Conservation (phyloP, 2,113 vertebrate species). For the Tiliqua scincoides region DNA sequence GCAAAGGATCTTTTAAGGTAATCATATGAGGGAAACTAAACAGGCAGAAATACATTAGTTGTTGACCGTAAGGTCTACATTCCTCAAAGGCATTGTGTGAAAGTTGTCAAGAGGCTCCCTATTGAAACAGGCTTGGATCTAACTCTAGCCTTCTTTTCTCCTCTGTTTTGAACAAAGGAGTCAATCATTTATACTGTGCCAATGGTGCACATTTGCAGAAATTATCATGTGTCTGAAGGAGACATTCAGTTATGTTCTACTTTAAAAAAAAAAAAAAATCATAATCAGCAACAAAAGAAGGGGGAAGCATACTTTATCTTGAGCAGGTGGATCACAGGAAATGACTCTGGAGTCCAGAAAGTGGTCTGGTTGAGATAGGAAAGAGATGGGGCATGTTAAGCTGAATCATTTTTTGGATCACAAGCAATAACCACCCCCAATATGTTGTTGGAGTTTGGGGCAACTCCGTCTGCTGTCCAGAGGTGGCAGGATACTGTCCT, state of each 20-base stretch:
- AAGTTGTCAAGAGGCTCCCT: not conserved
- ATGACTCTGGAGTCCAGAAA: not conserved
- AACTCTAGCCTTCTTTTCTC: not conserved
- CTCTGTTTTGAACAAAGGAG: constrained; percentile 28
- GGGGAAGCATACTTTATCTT: not conserved
- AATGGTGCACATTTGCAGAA: rapidly evolving
- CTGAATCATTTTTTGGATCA: not conserved
- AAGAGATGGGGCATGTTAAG: not conserved
- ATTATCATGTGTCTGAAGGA: not conserved
- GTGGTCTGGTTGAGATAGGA: not conserved
- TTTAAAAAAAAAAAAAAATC: not conserved
- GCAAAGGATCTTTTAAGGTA: constrained; percentile 54
- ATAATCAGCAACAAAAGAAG: not conserved
- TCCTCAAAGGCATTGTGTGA: constrained; percentile 25
- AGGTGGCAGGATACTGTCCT: too few species aligned
- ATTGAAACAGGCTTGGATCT: constrained; percentile 12
- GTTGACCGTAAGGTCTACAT: constrained; percentile 44
- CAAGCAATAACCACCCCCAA: not conserved
- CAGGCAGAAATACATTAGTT: constrained; percentile 34
- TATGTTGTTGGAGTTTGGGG: too few species aligned
- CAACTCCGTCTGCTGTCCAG: too few species aligned
- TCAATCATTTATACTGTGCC: not conserved
- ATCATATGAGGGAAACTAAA: constrained; percentile 47
- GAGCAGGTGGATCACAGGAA: not conserved
- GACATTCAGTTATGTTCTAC: too few species aligned